Evolutionary conservation across 2,888 invertebrate genomes (phyloP).

Genomic region (Nomada flava): DNA sequence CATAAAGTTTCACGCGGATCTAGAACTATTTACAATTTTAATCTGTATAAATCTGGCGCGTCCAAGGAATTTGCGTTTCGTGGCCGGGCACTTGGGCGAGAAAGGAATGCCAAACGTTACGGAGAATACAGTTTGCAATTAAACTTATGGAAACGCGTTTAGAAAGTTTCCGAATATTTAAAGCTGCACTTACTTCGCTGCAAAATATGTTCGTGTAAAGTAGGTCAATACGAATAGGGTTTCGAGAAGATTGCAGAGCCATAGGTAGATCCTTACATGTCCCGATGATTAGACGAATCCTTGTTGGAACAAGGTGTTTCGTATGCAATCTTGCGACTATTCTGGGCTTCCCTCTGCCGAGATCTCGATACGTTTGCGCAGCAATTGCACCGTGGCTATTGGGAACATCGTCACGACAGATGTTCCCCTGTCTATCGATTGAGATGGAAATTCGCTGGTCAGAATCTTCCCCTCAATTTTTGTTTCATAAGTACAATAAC

Average conservation of each 20-base stretch:
- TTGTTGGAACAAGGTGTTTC: constrained; percentile 1
- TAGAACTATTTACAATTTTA: neutral
- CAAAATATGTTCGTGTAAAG: neutral
- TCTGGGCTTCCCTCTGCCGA: constrained; percentile 2
- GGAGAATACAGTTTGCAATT: neutral
- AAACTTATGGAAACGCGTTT: constrained; percentile 1
- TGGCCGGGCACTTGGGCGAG: neutral
- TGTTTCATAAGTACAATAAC: constrained; percentile 38
- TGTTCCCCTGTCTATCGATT: constrained; percentile 22
- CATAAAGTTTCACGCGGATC: neutral
- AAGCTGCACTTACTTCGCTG: neutral
- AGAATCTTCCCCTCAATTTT: constrained; percentile 35
- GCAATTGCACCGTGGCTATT: constrained; percentile 43
- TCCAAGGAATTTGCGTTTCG: neutral
- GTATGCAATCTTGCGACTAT: neutral
- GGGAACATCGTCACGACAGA: constrained; percentile 40
- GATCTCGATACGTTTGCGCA: constrained; percentile 33
- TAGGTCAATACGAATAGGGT: constrained; percentile 13
- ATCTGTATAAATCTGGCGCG: constrained; percentile 15
- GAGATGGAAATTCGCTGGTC: constrained; percentile 25
- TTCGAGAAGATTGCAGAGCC: neutral
- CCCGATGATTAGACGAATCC: constrained; percentile 9
- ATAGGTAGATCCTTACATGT: neutral
- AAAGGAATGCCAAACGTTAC: neutral
- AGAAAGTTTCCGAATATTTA: neutral